Evolutionary conservation across 2,113 vertebrate species (phyloP), one percentile per base, ranked within the genome.

Genomic region (Sterna hirundo): DNA sequence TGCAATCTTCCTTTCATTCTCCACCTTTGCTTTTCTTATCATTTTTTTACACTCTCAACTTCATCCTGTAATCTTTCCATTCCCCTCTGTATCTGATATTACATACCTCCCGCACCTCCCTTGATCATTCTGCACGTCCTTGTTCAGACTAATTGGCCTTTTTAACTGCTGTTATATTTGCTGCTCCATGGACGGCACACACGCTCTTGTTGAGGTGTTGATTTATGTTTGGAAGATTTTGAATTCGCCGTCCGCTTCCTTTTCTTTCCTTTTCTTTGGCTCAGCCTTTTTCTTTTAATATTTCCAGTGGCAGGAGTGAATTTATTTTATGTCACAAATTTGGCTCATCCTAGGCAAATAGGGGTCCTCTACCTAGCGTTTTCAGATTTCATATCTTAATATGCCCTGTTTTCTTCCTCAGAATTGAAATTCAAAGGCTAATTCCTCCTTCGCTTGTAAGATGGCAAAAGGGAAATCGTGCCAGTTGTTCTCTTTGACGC

Each of bases 21-120:
- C 93, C 89, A 97, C 95, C 95, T 96, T 97, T 96, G 93, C 91
- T 94, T 96, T 94, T 60, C 94, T 97, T 96, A 97, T 97, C 89
- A 68, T 90, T 95, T 94, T 94, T 95, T 83, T 86, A 51, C 93
- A 95, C 94, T 97, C 94, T 95, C 91, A 94, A 92, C 95, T 96
- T 96, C 94, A 96, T 95, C 87, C 95, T 97, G 91, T 97, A 96
- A 97, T 97, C 93, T 97, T 95, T 95, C 96, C 89, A 96, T 97
- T 96, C 91, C 93, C 95, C 91, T 71, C 96, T 97, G 91, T 96
- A 96, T 97, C 97, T 96, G 96, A 97, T 97, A 97, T 91, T 96
- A 77, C 81, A 79, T 32, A 86, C 83, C 91, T 94, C 58, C 5
- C 36, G 5, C 84, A 79, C 93, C 91, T 96, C 89, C 78, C 91